Evolutionary conservation across 1,140 invertebrate species (phyloP).

Genomic region (Chrysoperla carnea): DNA sequence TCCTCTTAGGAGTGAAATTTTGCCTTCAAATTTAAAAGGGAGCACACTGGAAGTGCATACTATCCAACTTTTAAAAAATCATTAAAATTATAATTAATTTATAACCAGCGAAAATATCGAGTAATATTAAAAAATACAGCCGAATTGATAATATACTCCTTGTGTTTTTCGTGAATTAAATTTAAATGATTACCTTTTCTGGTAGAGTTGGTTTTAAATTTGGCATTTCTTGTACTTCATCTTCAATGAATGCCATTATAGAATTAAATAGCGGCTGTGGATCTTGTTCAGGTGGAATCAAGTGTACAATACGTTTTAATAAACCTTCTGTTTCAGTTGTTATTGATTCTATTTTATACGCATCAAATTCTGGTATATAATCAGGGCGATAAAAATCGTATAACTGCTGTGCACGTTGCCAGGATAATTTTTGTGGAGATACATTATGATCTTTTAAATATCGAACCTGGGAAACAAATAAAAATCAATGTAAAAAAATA

Average conservation of each 20-base stretch:
- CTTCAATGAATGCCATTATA: constrained; percentile 47
- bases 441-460: constrained; percentile 68
- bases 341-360: constrained; percentile 51
- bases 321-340: constrained; percentile 58
- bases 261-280: constrained; percentile 35
- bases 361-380: constrained; percentile 67
- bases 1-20: too few relatives aligned
- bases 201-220: constrained; percentile 19
- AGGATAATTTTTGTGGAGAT: constrained; percentile 50
- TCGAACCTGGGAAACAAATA: constrained; percentile 20
- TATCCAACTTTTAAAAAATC: too few relatives aligned
- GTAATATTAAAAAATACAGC: too few relatives aligned
- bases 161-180: too few relatives aligned
- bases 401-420: constrained; percentile 56
- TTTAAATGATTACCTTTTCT: constrained; percentile 5
- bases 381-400: constrained; percentile 73
- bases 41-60: too few relatives aligned
- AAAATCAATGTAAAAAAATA: neutral
- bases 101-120: too few relatives aligned
- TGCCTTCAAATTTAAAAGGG: too few relatives aligned
- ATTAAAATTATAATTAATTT: too few relatives aligned
- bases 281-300: constrained; percentile 50
- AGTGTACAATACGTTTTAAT: constrained; percentile 50
- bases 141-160: too few relatives aligned
- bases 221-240: constrained; percentile 32